Percentiles rank a stretch among this genome's conserved stretches.
phyloP scores from a whole-genome alignment of 53 echinoderm and acorn worm genomes.

The Holothuria scabra region DNA sequence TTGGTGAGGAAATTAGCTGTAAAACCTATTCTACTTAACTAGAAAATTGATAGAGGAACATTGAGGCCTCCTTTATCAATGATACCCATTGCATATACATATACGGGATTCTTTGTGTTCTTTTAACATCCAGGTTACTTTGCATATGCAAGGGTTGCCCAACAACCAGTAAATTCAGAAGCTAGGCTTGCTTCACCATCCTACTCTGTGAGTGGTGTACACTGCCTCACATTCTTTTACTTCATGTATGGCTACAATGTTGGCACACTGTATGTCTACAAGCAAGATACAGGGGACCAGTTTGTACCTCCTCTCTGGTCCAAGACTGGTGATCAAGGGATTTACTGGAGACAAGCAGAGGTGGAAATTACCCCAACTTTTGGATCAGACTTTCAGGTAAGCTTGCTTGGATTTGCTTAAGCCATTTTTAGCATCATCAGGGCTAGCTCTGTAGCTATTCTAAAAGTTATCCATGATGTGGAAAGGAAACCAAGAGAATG shows the following conservation, averaged over 20 bases:
- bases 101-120: too few relatives aligned
- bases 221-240: constrained; percentile 85
- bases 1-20: too few relatives aligned
- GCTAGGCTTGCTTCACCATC: constrained; percentile 51
- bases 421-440: too few relatives aligned
- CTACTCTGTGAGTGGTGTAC: constrained; percentile 66
- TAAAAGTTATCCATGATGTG: too few relatives aligned
- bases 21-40: too few relatives aligned
- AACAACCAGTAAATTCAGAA: background rate
- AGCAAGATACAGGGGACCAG: constrained; percentile 63
- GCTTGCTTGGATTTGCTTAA: background rate
- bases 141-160: constrained; percentile 42
- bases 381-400: constrained; percentile 55
- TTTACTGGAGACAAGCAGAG: constrained; percentile 64
- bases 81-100: too few relatives aligned
- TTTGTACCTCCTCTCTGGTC: constrained; percentile 72
- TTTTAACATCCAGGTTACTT: constrained; percentile 39
- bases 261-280: constrained; percentile 75
- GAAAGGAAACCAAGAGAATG: too few relatives aligned
- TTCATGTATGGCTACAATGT: constrained; percentile 73
- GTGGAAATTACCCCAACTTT: constrained; percentile 56
- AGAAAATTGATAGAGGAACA: too few relatives aligned
- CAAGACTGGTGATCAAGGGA: constrained; percentile 71
- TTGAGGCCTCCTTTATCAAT: too few relatives aligned
- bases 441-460: too few relatives aligned